Conservation (phyloP, 1,140 invertebrate species). For the Anoplophora glabripennis region DNA sequence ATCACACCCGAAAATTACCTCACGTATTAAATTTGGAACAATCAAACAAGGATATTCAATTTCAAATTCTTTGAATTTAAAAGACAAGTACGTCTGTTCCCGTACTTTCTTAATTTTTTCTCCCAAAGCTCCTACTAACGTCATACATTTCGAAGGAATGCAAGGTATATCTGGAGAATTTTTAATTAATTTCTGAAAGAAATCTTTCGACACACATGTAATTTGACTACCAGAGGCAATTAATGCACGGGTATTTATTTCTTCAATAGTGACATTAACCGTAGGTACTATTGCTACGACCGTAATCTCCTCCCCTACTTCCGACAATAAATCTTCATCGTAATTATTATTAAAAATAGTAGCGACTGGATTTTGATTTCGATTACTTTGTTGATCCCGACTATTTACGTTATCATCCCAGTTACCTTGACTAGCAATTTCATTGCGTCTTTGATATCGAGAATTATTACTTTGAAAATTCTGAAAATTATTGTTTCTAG, state of each 20-base stretch:
- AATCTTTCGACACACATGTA: constrained; percentile 31
- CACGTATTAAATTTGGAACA: constrained; percentile 21
- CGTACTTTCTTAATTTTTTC: constrained; percentile 26
- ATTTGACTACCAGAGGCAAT: constrained; percentile 35
- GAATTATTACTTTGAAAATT: too few species aligned
- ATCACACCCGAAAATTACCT: constrained; percentile 33
- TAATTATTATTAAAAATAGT: constrained; percentile 9
- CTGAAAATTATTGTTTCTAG: too few species aligned
- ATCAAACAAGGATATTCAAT: constrained; percentile 25
- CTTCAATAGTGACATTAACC: too few species aligned
- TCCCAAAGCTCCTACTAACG: constrained; percentile 25
- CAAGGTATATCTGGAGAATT: constrained; percentile 10
- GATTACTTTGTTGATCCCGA: neutral
- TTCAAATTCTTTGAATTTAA: neutral
- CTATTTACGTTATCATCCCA: neutral
- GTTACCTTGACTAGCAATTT: too few species aligned
- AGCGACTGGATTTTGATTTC: neutral
- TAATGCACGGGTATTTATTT: neutral
- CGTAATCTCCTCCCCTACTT: neutral
- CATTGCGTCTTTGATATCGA: too few species aligned
- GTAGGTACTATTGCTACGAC: neutral
- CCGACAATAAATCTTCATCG: neutral
- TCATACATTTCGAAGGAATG: constrained; percentile 27
- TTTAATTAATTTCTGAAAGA: constrained; percentile 20
- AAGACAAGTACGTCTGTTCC: constrained; percentile 15